phyloP scores from a whole-genome alignment of 2,113 vertebrate species.

The Monopterus albus region DNA sequence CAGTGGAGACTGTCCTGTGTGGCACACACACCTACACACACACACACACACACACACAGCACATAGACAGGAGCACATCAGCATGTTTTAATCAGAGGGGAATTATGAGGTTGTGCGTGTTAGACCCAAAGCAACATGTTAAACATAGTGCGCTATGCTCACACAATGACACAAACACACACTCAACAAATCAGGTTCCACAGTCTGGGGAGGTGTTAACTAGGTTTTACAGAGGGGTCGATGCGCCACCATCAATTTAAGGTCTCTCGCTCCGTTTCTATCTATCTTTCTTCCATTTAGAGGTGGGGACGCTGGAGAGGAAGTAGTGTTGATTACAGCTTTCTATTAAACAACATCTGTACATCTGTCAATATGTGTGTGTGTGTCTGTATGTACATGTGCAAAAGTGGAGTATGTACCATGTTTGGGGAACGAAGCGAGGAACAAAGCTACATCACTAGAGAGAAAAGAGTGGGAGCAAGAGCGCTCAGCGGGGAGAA shows the following conservation, averaged over 20 bases:
- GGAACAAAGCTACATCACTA: conserved; percentile 67
- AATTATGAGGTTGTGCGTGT: conserved; percentile 50
- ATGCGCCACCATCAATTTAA: conserved; percentile 75
- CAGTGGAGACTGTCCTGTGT: conserved; percentile 61
- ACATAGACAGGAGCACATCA: conserved; percentile 15
- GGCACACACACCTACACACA: conserved; percentile 32
- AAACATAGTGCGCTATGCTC: conserved; percentile 45
- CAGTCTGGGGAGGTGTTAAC: conserved; percentile 72
- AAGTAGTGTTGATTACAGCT: conserved; percentile 60
- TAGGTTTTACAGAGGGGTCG: conserved; percentile 73
- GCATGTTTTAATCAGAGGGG: conserved; percentile 62
- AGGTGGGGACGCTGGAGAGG: conserved; percentile 42
- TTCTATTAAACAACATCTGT: conserved; percentile 60
- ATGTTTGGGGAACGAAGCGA: conserved; percentile 31
- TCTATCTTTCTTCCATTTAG: conserved; percentile 32
- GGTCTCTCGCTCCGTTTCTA: conserved; percentile 29
- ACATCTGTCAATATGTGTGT: conserved; percentile 36
- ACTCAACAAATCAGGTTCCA: conserved; percentile 75
- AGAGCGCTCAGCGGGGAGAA: background rate
- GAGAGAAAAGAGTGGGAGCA: conserved; percentile 24
- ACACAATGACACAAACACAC: conserved; percentile 49
- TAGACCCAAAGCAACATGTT: conserved; percentile 52
- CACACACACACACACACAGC: conserved; percentile 34
- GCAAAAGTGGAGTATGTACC: conserved; percentile 31
- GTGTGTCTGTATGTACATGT: conserved; percentile 24